Evolutionary conservation across 2,888 invertebrate genomes (phyloP).

Genomic region (Drosophila borborema): DNA sequence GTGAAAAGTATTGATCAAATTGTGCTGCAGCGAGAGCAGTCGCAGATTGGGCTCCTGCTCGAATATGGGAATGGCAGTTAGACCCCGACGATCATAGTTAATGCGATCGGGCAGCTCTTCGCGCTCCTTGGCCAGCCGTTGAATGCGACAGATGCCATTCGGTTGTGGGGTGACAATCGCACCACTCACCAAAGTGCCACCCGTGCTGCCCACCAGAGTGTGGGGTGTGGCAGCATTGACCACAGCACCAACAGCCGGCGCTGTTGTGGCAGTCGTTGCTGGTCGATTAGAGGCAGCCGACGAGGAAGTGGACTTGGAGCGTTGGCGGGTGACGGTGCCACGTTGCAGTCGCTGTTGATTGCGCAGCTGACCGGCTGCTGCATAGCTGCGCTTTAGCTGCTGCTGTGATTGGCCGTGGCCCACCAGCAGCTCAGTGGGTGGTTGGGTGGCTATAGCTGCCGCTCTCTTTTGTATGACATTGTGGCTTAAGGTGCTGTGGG

Average conservation of each 20-base stretch:
- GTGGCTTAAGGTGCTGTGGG: constrained; percentile 84
- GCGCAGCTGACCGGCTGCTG: constrained; percentile 58
- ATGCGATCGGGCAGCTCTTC: constrained; percentile 95
- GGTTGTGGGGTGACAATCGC: constrained; percentile 81
- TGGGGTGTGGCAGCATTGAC: constrained; percentile 47
- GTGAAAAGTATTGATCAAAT: constrained; percentile 89
- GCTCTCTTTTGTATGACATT: constrained; percentile 76
- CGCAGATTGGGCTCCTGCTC: constrained; percentile 93
- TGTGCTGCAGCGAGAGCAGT: constrained; percentile 95
- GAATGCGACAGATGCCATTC: constrained; percentile 87
- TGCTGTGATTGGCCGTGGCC: constrained; percentile 52
- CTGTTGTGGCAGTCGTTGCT: constrained; percentile 39
- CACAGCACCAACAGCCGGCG: constrained; percentile 28
- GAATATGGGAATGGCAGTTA: constrained; percentile 92
- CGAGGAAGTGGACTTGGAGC: constrained; percentile 82
- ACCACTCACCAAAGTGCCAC: constrained; percentile 68
- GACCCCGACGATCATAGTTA: constrained; percentile 93
- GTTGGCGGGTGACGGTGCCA: constrained; percentile 68
- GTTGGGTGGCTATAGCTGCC: constrained; percentile 26
- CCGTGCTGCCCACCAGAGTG: constrained; percentile 55
- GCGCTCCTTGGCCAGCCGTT: constrained; percentile 90
- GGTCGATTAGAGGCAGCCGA: constrained; percentile 78
- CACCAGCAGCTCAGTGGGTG: constrained; percentile 50
- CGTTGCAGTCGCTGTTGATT: constrained; percentile 66
- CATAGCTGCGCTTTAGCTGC: constrained; percentile 67